These are phyloP conservation scores for Vanessa tameamea DNA, from an alignment of 1,140 invertebrate genomes.

Conservation along the genomic window DNA sequence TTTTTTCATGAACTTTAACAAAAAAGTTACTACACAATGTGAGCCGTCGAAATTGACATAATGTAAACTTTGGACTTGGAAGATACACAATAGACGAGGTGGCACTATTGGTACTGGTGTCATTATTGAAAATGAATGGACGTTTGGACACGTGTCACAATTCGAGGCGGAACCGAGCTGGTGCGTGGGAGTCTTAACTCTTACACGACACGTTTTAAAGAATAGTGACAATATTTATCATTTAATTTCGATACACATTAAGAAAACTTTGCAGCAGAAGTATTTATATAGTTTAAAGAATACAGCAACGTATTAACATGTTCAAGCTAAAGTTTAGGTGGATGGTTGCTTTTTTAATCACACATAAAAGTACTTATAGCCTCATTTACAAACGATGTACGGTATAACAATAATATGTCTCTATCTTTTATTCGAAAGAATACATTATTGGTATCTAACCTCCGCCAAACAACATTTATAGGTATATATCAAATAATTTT, in stretches of 20 bases:
- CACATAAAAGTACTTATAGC: too few species aligned
- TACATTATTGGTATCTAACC: too few species aligned
- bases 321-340: too few species aligned
- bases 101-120: background rate
- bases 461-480: too few species aligned
- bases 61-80: background rate
- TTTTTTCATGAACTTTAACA: background rate
- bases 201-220: background rate
- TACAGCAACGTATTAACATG: too few species aligned
- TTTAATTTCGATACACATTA: background rate
- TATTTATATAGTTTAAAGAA: too few species aligned
- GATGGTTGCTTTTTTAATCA: too few species aligned
- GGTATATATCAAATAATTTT: too few species aligned
- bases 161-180: background rate
- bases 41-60: background rate
- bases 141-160: constrained; percentile 4
- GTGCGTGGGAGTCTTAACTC: constrained; percentile 5
- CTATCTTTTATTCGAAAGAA: too few species aligned
- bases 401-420: too few species aligned
- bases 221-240: background rate
- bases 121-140: background rate
- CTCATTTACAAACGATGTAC: too few species aligned
- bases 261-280: background rate
- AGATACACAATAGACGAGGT: constrained; percentile 1
- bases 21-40: background rate